Percentiles rank a stretch among this genome's conserved stretches.
These are phyloP conservation scores for Sebastes diaconus DNA, from an alignment of 2,797 vertebrate genomes.

Conservation along the genomic window DNA sequence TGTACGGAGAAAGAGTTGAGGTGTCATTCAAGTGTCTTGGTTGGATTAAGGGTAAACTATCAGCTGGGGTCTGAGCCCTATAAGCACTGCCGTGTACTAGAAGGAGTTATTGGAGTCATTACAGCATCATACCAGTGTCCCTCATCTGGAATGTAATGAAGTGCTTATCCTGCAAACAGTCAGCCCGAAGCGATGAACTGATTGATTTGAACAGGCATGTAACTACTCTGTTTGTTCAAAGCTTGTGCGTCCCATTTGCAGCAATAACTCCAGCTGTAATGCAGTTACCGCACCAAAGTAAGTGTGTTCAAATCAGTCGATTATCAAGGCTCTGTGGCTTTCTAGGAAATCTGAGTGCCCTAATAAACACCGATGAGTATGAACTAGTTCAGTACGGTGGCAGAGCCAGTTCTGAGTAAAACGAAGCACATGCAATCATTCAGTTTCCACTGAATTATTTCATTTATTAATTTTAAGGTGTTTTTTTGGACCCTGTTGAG, in stretches of 20 bases:
- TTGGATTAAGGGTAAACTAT: neutral
- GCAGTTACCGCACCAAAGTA: conserved; percentile 11
- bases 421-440: neutral
- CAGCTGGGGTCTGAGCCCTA: neutral
- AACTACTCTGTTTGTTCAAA: conserved; percentile 18
- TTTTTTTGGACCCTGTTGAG: neutral
- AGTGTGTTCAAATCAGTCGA: neutral
- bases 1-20: neutral
- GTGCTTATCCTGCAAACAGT: neutral
- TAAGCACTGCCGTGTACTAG: neutral
- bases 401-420: neutral
- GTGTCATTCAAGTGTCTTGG: neutral
- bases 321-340: neutral
- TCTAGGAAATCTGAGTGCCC: conserved; percentile 1
- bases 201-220: conserved; percentile 11
- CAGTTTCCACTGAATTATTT: neutral
- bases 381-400: neutral
- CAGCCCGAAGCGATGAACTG: neutral
- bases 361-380: neutral
- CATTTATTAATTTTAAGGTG: neutral
- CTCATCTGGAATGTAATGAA: neutral
- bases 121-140: neutral
- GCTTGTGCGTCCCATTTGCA: neutral
- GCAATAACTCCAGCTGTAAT: conserved; percentile 24
- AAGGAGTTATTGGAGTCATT: neutral